Evolutionary conservation across 2,888 invertebrate genomes (phyloP).

Genomic region (Ectemnius continuus): DNA sequence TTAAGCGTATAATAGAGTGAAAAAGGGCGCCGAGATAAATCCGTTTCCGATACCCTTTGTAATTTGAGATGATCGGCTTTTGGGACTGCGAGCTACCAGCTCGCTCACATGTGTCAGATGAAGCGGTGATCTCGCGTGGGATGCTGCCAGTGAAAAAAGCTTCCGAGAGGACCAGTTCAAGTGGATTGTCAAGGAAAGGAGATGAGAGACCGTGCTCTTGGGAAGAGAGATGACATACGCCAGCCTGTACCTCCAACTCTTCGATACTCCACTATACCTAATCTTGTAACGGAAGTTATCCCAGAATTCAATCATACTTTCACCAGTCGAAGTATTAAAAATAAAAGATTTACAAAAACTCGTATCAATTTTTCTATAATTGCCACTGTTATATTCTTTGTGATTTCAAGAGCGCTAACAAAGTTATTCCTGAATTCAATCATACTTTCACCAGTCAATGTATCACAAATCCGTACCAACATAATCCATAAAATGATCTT

Average conservation of each 20-base stretch:
- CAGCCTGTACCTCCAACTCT: conserved; percentile 12
- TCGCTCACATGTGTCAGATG: conserved; percentile 48
- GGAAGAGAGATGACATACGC: conserved; percentile 27
- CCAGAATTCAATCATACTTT: no score
- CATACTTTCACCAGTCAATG: no score
- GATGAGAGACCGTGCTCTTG: conserved; percentile 46
- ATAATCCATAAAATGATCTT: no score
- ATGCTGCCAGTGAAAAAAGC: conserved; percentile 50
- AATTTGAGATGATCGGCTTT: conserved; percentile 78
- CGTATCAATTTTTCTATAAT: no score
- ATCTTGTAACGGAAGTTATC: no score
- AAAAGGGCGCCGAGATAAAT: conserved; percentile 69
- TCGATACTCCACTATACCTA: background rate
- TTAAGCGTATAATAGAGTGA: conserved; percentile 55
- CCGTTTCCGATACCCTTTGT: conserved; percentile 77
- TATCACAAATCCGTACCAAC: no score
- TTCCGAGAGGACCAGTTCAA: conserved; percentile 50
- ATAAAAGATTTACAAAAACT: no score
- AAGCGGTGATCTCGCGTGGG: conserved; percentile 56
- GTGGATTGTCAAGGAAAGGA: conserved; percentile 54
- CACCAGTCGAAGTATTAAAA: no score
- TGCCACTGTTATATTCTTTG: no score
- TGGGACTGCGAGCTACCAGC: conserved; percentile 36
- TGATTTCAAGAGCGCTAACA: no score
- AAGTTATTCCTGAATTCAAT: no score